Evolutionary conservation across 1,140 invertebrate genomes (phyloP).

Genomic region (Ruditapes philippinarum): DNA sequence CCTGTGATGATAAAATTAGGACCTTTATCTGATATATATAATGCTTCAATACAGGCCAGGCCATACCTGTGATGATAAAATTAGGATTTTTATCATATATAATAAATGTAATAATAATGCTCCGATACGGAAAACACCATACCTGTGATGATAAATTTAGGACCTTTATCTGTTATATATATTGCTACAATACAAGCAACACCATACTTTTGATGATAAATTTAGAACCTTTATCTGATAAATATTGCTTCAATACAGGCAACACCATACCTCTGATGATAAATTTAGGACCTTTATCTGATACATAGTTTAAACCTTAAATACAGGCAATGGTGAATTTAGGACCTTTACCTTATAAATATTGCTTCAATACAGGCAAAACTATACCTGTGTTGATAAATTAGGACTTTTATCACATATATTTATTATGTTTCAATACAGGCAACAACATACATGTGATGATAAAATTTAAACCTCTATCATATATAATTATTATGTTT

Average conservation of each 20-base stretch:
- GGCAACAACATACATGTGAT: constrained; percentile 8
- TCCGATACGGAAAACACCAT: not conserved
- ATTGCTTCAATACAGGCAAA: not conserved
- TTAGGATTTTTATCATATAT: too few species aligned
- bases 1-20: not conserved
- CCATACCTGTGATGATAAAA: constrained; percentile 21
- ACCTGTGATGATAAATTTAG: not conserved
- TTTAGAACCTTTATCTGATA: too few species aligned
- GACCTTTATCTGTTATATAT: too few species aligned
- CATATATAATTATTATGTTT: too few species aligned
- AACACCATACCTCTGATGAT: not conserved
- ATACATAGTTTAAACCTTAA: too few species aligned
- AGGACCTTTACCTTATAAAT: too few species aligned
- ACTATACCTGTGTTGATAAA: constrained; percentile 7
- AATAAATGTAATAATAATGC: too few species aligned
- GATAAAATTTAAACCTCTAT: too few species aligned
- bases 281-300: too few species aligned
- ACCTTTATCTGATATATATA: too few species aligned
- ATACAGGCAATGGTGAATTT: not conserved
- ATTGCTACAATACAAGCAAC: not conserved
- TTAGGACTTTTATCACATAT: too few species aligned
- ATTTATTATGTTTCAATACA: constrained; percentile 4
- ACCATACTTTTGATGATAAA: constrained; percentile 7
- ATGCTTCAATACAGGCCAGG: not conserved
- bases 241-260: constrained; percentile 26